A percentile compares a stretch with the other conserved stretches of the same genome.
Conservation (phyloP, 1,140 invertebrate species). For the Brachionus koreanus region DNA sequence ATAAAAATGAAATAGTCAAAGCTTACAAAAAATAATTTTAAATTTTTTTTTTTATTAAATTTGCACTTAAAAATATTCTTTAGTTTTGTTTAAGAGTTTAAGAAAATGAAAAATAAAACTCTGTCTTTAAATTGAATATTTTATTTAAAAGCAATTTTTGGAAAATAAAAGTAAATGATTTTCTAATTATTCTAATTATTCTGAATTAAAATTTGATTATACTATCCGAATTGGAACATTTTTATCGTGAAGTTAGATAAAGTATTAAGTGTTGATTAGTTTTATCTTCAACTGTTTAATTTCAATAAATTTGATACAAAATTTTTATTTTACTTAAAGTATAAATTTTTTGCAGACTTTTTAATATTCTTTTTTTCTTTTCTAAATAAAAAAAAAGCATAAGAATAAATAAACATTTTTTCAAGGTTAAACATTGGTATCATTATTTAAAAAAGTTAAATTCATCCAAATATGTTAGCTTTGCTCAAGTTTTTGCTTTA, state of each 20-base stretch:
- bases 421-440: background rate
- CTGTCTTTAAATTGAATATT: too few species aligned
- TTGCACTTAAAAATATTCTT: too few species aligned
- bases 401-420: background rate
- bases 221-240: too few species aligned
- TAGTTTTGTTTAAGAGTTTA: background rate
- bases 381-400: background rate
- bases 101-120: background rate
- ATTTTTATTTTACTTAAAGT: background rate
- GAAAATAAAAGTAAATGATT: too few species aligned
- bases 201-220: too few species aligned
- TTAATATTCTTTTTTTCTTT: background rate
- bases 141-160: too few species aligned
- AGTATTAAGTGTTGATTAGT: background rate
- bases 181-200: too few species aligned
- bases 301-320: background rate
- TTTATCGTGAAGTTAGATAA: too few species aligned
- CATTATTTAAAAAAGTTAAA: background rate
- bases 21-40: background rate
- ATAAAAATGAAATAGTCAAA: too few species aligned
- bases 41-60: too few species aligned
- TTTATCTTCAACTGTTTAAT: background rate
- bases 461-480: background rate
- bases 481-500: background rate
- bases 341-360: background rate